Conservation (phyloP, 2,113 vertebrate genomes). For the Butorides virescens region DNA sequence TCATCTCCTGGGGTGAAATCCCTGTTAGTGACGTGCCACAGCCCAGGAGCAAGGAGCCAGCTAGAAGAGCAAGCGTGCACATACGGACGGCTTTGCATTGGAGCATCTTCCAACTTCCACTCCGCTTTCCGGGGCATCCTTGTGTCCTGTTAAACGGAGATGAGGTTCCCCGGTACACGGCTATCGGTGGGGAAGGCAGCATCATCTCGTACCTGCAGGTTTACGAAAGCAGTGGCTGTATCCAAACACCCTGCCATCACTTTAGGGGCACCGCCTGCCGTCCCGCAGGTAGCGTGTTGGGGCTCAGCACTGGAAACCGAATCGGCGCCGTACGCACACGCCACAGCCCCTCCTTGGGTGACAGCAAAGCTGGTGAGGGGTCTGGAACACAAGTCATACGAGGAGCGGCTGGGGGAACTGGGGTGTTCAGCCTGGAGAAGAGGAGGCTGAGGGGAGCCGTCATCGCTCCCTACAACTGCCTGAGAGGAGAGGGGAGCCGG, state of each 20-base stretch:
- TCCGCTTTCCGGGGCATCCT: neutral
- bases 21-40: neutral
- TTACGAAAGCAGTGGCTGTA: neutral
- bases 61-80: neutral
- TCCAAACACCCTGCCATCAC: neutral
- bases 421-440: too few relatives aligned
- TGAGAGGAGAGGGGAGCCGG: too few relatives aligned
- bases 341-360: neutral
- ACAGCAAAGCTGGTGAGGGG: neutral
- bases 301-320: neutral
- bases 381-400: too few relatives aligned
- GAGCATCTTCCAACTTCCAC: neutral
- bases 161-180: fast-evolving
- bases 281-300: neutral
- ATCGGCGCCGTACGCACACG: fast-evolving
- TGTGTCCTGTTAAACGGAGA: neutral
- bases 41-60: neutral
- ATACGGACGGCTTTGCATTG: neutral
- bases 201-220: neutral
- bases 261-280: neutral
- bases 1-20: neutral
- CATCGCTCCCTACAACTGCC: too few relatives aligned
- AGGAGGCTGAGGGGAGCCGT: too few relatives aligned
- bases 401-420: too few relatives aligned
- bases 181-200: neutral